Evolutionary conservation across 2,888 invertebrate genomes (phyloP), one percentile per base, ranked within the genome.

Genomic region (Ormyrus nitidulus): DNA sequence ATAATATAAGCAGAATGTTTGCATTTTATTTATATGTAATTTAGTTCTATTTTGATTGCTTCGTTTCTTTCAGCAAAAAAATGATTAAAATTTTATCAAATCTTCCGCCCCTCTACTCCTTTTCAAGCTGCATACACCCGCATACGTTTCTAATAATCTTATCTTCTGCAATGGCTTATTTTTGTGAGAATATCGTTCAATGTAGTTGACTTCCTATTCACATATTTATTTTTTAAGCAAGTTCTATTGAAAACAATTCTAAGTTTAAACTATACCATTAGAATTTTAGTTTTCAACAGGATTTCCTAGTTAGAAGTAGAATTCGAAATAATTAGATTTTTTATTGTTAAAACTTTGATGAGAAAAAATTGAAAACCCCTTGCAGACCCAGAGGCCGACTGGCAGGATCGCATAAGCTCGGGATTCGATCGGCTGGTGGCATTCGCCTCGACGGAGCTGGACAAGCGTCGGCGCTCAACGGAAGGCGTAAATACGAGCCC

Each of bases 391-490:
- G 95, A 96, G 91, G 94, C 95, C 86, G 96, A 96, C 91, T 98
- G 97, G 97, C 97, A 97, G 91, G 96, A 97, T 91, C 95, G 97
- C 85, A 96, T 98, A 86, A 96, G 96, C 90, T 97, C 96, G 85
- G 97, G 97, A 74, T 98, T 98, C 92, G 98, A 98, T 92, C 95
- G 97, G 84, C 93, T 98, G 86, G 96, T 98, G 84, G 97, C 97
- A 80, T 96, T 97, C 89, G 98, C 98, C 69, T 97, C 97, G 59
- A 97, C 96, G 13, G 98, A 98, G 88, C 92, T 97, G 89, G 97
- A 96, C 89, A 95, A 96, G 91, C 94, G 97, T 88, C 93, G 96
- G 79, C 93, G 96, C 81, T 96, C 96, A 59, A 95, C 95, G 0
- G 96, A 97, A 91, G 95, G 95, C 85, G 94, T 92, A 89, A 96